Base-by-base conservation (phyloP, 1,140 invertebrate genomes). In the Bombus pyrosoma region DNA sequence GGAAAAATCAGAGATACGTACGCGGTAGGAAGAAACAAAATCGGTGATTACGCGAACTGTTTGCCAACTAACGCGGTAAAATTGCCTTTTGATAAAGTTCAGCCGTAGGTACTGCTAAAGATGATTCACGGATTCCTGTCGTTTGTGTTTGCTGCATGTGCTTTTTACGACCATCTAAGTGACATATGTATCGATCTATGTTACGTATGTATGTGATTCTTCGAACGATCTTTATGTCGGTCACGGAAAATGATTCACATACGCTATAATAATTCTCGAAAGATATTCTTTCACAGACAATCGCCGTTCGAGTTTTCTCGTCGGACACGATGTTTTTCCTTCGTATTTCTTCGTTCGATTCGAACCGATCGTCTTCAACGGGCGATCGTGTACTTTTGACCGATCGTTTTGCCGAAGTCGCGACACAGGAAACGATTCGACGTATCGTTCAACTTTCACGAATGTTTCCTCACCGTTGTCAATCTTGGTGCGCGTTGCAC, bases 401-500 rank as follows among this genome's bases (percentile, higher is more conserved):
- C 25, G 28, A n/a, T 47, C 25, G 43, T 41, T 25, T 62, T 0
- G 32, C 1, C 0, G 0, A 41, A 18, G 8, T 15, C 13, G 3
- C 4, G 15, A 22, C 9, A 4, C 15, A 0, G 22, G 15, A 85
- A 81, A 53, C 12, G 10, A 53, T 57, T 66, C 32, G 28, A 74
- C 37, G 22, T 15, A 81, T 66, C 57, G 66, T 74, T 71, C 47
- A 18, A 66, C 53, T 86, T 71, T 39, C 59, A 62, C 59, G 72
- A 68, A 83, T 82, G 69, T 81, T 32, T 41, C 0, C 8, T 10
- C 32, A 22, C 8, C 34, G 53, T 53, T 76, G 77, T 72, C 87
- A 53, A 71, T 74, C 53, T 53, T 8, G 5, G 3, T 25, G 53
- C 57, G 66, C 78, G 68, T 82, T 80, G 77, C 57, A 41, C 87